Evolutionary conservation across 1,140 invertebrate species (phyloP).

Genomic region (Armadillidium nasatum): DNA sequence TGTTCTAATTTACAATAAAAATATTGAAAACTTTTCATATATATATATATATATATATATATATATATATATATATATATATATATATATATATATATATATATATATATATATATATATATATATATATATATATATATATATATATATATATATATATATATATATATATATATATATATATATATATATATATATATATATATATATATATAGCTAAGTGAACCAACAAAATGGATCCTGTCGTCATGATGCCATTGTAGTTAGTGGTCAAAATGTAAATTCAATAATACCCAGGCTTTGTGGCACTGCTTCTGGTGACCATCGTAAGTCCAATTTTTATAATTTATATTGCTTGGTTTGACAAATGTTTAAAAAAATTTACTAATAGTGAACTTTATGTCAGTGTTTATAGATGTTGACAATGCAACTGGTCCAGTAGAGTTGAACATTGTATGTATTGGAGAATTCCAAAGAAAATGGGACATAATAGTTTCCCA

Average conservation of each 20-base stretch:
- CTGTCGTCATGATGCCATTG: background rate
- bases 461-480: background rate
- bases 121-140: no score
- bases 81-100: no score
- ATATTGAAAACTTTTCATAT: no score
- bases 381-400: background rate
- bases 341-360: background rate
- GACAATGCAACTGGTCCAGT: background rate
- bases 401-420: background rate
- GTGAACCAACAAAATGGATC: background rate
- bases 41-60: no score
- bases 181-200: no score
- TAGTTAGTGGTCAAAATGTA: background rate
- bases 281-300: background rate
- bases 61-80: no score
- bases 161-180: no score
- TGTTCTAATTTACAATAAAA: no score
- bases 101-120: no score
- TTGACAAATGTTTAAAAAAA: no score
- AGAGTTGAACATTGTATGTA: background rate
- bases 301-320: background rate
- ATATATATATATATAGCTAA: background rate
- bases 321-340: background rate
- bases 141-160: no score
- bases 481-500: background rate